Evolutionary conservation across 1,140 invertebrate species (phyloP), one percentile per base, ranked within the genome.

Genomic region (Aplysia californica): DNA sequence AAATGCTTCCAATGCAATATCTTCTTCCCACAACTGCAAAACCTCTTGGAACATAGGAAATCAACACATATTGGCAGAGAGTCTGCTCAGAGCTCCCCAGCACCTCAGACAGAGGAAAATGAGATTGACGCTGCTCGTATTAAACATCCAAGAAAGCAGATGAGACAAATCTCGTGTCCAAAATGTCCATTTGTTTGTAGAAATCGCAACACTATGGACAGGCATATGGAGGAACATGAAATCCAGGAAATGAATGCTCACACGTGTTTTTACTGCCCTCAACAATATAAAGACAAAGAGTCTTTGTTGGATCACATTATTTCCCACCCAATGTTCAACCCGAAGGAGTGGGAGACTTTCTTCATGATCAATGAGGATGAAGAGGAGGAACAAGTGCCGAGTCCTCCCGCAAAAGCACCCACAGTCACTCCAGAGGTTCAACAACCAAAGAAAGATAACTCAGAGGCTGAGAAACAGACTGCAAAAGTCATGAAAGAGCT

Each of bases 1-100:
- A 84, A 81, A 72, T 89, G 88, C 76, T 84, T 83, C 39, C 82
- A 85, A 64, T 89, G 88, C 61, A 66, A 75, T 50, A 86, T 82
- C 66, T 81, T 82, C 39, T 84, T 84, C 29, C 78, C 82, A 29
- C 84, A 86, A 50, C 66, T 88, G 21, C 79, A 82, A 18, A 79
- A 82, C n/a, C 86, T 88, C 58, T 67, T 88, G 4, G 83, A 87
- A 55, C 88, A 89, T 70, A 83, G 85, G 65, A 79, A 82, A 55
- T 80, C 76, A 3, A 84, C 86, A 65, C 76, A 76, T 35, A 76
- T 50, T 33, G 72, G 50, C 33, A n/a, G 35, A 58, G 72, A 72
- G 21, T 41, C 71, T 20, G 23, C 36, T 3, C 29, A 75, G 3
- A 66, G 56, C 33, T 76, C 79, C 21, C 76, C 77, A 15, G 55